Percentiles rank a stretch among this genome's conserved stretches.
Conservation (phyloP, 2,797 vertebrate species). For the Ctenosaura bakeri region DNA sequence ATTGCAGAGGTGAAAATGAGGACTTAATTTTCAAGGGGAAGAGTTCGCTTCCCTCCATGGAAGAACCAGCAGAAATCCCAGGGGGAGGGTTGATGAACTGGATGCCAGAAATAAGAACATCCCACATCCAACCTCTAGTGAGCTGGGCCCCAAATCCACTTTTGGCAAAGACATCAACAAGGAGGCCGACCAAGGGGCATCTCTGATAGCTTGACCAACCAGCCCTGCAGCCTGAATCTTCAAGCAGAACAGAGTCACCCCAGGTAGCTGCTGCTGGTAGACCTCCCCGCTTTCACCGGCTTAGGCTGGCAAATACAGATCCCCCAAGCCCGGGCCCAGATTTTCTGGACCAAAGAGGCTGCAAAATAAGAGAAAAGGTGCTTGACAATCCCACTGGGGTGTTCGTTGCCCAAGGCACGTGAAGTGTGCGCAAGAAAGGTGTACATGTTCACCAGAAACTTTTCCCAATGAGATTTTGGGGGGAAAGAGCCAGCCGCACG, state of each 20-base stretch:
- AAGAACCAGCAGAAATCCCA: background rate
- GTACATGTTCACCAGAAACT: background rate
- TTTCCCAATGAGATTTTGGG: background rate
- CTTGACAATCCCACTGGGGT: background rate
- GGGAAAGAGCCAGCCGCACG: background rate
- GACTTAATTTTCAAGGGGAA: background rate
- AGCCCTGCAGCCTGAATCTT: background rate
- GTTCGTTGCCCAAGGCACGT: too few species aligned
- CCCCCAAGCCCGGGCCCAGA: background rate
- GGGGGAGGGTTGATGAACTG: background rate
- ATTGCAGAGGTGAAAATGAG: background rate
- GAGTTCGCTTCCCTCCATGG: background rate
- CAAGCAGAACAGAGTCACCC: background rate
- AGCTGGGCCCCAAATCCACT: background rate
- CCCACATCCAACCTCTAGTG: background rate
- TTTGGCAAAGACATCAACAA: background rate
- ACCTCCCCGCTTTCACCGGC: background rate
- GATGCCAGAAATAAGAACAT: background rate
- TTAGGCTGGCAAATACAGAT: background rate
- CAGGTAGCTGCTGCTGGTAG: background rate
- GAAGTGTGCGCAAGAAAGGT: background rate
- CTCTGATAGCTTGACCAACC: background rate
- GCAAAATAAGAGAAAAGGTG: background rate
- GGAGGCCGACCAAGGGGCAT: background rate
- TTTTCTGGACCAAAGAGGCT: background rate